These are phyloP conservation scores for Eulemur mongoz DNA, from an alignment of 2,797 vertebrate genomes.

Conservation along the genomic window DNA sequence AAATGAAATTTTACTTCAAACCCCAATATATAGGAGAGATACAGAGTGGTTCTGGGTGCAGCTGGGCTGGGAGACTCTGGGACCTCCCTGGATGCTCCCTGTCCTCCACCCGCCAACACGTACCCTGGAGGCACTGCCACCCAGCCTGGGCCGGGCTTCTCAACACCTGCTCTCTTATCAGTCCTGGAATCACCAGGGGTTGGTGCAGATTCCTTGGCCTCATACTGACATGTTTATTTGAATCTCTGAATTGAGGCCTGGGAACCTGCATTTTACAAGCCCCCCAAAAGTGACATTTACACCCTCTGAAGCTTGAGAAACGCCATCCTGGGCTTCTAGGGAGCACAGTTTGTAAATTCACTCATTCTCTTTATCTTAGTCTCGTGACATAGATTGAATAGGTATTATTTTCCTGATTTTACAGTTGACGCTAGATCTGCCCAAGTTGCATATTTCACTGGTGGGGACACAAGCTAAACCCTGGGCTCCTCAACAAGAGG, in stretches of 20 bases:
- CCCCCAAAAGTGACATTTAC: neutral
- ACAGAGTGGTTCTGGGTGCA: neutral
- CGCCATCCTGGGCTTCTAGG: neutral
- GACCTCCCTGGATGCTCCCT: rapidly evolving
- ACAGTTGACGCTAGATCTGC: neutral
- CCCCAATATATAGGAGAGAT: neutral
- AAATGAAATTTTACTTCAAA: conserved; percentile 1
- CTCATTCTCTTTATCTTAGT: neutral
- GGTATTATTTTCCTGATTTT: neutral
- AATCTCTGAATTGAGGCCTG: neutral
- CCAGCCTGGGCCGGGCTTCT: neutral
- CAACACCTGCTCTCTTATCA: neutral
- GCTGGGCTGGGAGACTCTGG: neutral
- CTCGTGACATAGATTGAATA: neutral
- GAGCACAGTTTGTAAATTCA: neutral
- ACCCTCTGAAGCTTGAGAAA: neutral
- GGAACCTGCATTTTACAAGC: neutral
- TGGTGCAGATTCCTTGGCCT: neutral
- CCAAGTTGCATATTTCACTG: neutral
- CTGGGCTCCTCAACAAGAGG: neutral
- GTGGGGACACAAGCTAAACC: neutral
- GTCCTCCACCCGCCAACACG: neutral
- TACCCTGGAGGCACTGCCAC: neutral
- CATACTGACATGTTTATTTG: neutral
- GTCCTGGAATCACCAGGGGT: neutral